Conservation (phyloP, 2,888 invertebrate genomes). For the Kuschelorhynchus macadamiae region DNA sequence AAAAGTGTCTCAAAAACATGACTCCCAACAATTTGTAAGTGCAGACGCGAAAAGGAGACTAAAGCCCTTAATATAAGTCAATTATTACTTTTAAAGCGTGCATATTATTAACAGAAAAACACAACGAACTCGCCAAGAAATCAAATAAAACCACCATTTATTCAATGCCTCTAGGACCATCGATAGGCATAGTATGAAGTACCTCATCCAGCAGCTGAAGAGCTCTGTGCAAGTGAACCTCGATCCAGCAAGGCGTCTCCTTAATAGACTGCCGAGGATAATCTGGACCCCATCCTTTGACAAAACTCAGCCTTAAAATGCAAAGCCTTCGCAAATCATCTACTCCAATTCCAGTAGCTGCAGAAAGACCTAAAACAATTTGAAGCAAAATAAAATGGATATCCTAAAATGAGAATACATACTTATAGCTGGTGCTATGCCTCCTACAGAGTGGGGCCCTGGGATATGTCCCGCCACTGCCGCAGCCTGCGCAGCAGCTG, state of each 20-base stretch:
- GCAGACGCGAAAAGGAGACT: too few relatives aligned
- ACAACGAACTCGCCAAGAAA: too few relatives aligned
- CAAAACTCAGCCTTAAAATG: slow-evolving; percentile 97
- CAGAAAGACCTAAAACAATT: slow-evolving; percentile 79
- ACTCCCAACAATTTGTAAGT: too few relatives aligned
- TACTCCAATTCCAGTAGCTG: slow-evolving; percentile 97
- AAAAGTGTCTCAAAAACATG: too few relatives aligned
- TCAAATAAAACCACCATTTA: slow-evolving; percentile 57
- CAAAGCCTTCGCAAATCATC: slow-evolving; percentile 97
- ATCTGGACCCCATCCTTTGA: slow-evolving; percentile 99
- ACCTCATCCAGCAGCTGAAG: slow-evolving; percentile 97
- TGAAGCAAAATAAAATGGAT: slow-evolving; percentile 18
- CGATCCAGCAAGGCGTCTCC: slow-evolving; percentile 98
- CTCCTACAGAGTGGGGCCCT: slow-evolving; percentile 81
- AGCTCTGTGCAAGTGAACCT: slow-evolving; percentile 95
- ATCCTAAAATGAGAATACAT: slow-evolving; percentile 56
- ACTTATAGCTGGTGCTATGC: slow-evolving; percentile 80
- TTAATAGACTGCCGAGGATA: slow-evolving; percentile 98
- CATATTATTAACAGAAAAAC: too few relatives aligned
- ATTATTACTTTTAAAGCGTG: too few relatives aligned
- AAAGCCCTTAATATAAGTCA: too few relatives aligned
- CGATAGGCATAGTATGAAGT: slow-evolving; percentile 96
- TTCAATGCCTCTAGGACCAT: slow-evolving; percentile 84
- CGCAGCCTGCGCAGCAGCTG: slow-evolving; percentile 97
- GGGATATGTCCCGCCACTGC: slow-evolving; percentile 95